Conservation (phyloP, 2,797 vertebrate genomes). For the Sebastes itinus region DNA sequence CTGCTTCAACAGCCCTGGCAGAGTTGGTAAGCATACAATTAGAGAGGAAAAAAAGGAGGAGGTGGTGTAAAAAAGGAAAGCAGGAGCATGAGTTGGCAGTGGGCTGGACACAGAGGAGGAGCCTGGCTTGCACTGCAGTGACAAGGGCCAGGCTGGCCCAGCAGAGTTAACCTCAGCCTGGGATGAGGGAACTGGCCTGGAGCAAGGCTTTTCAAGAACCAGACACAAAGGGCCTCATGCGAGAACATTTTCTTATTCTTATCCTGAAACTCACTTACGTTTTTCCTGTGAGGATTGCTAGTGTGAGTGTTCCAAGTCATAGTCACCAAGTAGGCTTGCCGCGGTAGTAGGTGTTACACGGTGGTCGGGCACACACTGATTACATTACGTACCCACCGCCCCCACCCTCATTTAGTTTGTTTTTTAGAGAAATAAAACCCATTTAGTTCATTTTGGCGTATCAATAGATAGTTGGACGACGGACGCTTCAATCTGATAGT, state of each 20-base stretch:
- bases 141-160: neutral
- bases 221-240: neutral
- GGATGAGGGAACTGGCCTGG: conserved; percentile 14
- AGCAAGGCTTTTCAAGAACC: conserved; percentile 18
- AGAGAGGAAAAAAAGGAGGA: conserved; percentile 37
- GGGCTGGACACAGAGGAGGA: conserved; percentile 43
- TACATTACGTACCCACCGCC: too few relatives aligned
- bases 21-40: conserved; percentile 45
- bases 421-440: too few relatives aligned
- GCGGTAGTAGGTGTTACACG: too few relatives aligned
- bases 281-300: neutral
- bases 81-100: conserved; percentile 53
- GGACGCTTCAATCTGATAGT: too few relatives aligned
- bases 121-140: neutral
- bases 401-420: too few relatives aligned
- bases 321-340: neutral
- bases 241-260: neutral
- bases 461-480: too few relatives aligned
- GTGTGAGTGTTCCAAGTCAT: neutral
- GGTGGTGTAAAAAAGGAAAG: conserved; percentile 35
- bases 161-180: conserved; percentile 19
- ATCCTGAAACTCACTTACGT: neutral
- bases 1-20: conserved; percentile 55
- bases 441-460: too few relatives aligned
- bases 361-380: too few relatives aligned